A percentile compares a stretch with the other conserved stretches of the same genome.
These are phyloP conservation scores for Gouania willdenowi DNA, from an alignment of 2,797 vertebrate genomes.

Conservation along the genomic window DNA sequence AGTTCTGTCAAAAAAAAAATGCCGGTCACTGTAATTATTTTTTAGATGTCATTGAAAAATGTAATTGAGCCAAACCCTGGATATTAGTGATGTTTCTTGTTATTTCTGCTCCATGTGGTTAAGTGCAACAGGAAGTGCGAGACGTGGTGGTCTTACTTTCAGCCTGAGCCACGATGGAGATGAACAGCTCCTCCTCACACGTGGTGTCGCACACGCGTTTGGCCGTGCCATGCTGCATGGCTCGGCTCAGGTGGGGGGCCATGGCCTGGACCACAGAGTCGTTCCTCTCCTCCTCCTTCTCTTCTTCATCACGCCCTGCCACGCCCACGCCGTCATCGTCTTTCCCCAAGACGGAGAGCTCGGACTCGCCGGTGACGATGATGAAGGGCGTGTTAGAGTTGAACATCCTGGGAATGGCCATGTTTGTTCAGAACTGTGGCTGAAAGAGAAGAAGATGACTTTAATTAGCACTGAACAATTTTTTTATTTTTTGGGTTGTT, in stretches of 20 bases:
- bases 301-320: conserved; percentile 6
- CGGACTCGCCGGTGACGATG: conserved; percentile 34
- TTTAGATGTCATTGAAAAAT: too few relatives aligned
- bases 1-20: too few relatives aligned
- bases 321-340: conserved; percentile 12
- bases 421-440: conserved; percentile 11
- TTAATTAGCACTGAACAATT: too few relatives aligned
- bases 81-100: too few relatives aligned
- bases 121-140: too few relatives aligned
- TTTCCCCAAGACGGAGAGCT: conserved; percentile 35
- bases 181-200: conserved; percentile 28
- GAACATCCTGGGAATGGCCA: conserved; percentile 62
- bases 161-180: conserved; percentile 88
- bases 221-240: conserved; percentile 84
- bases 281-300: conserved; percentile 34
- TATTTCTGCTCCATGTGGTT: too few relatives aligned
- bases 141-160: conserved; percentile 92
- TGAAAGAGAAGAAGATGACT: too few relatives aligned
- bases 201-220: conserved; percentile 75
- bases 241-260: conserved; percentile 53
- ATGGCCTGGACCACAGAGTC: conserved; percentile 42
- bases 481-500: too few relatives aligned
- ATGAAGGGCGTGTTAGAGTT: conserved; percentile 52
- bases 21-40: too few relatives aligned
- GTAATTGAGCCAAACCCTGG: too few relatives aligned